A percentile compares a stretch with the other conserved stretches of the same genome.
Conservation (phyloP, 2,113 vertebrate species). For the Oxyruncus cristatus region DNA sequence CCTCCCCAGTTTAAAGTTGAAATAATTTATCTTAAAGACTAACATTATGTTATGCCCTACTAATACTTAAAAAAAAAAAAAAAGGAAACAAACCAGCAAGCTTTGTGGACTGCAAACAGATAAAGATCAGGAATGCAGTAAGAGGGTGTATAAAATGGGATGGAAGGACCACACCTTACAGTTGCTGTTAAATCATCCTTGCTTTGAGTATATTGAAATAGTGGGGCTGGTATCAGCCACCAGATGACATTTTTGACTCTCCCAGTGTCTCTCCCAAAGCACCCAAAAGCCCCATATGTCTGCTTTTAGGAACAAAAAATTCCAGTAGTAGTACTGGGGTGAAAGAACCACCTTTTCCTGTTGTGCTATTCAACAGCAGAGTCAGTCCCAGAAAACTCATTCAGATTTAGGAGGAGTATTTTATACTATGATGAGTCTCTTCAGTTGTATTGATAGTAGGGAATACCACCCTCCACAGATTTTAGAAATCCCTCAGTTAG, state of each 20-base stretch:
- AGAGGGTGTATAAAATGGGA: accelerated
- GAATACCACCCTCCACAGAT: neutral
- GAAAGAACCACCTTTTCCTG: neutral
- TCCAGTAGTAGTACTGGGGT: too few species aligned
- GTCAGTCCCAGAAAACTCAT: neutral
- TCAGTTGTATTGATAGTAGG: neutral
- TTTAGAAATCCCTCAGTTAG: neutral
- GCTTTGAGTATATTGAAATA: neutral
- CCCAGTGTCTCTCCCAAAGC: neutral
- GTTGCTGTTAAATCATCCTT: neutral
- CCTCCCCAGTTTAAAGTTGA: neutral
- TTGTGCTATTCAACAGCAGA: neutral
- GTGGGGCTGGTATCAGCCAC: too few species aligned
- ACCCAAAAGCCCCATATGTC: accelerated
- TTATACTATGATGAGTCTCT: neutral
- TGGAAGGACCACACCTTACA: neutral
- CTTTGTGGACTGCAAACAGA: neutral
- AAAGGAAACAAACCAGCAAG: neutral
- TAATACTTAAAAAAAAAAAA: neutral
- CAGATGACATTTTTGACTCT: neutral
- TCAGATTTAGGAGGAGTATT: neutral
- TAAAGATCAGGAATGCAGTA: neutral
- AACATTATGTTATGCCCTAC: neutral
- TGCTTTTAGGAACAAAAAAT: neutral
- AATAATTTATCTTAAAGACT: neutral